phyloP scores from a whole-genome alignment of 2,797 vertebrate species.

The Tympanoctomys barrerae region DNA sequence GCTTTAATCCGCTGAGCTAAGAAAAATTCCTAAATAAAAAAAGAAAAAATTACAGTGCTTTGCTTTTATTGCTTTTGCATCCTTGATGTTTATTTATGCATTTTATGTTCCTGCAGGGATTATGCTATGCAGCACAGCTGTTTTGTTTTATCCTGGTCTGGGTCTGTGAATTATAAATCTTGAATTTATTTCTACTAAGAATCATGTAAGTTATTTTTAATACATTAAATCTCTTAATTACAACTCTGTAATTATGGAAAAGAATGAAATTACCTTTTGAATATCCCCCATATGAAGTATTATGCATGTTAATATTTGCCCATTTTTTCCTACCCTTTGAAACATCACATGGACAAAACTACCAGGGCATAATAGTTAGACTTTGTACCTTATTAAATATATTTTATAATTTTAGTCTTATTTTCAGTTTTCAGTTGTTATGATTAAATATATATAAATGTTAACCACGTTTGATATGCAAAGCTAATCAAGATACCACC shows the following conservation, averaged over 20 bases:
- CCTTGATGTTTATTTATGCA: not conserved
- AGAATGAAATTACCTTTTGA: not conserved
- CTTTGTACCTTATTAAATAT: not conserved
- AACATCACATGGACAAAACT: not conserved
- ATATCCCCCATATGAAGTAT: not conserved
- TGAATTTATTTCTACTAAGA: not conserved
- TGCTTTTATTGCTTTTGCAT: not conserved
- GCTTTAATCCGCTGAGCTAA: too few relatives aligned
- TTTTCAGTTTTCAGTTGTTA: not conserved
- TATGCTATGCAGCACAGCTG: rapidly evolving
- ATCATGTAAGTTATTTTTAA: not conserved
- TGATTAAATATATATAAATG: not conserved
- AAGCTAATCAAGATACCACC: not conserved
- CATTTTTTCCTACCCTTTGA: not conserved
- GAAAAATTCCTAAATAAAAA: conserved; percentile 17
- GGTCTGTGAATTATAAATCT: not conserved
- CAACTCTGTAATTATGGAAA: not conserved
- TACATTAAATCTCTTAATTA: not conserved
- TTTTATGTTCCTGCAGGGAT: not conserved
- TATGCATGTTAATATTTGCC: not conserved
- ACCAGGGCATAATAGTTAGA: not conserved
- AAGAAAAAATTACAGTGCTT: not conserved
- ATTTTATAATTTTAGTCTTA: not conserved
- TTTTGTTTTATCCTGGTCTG: not conserved
- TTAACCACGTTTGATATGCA: not conserved